Percentiles rank a stretch among this genome's conserved stretches.
These are phyloP conservation scores for Rhineura floridana DNA, from an alignment of 2,113 vertebrate genomes.

Conservation along the genomic window DNA sequence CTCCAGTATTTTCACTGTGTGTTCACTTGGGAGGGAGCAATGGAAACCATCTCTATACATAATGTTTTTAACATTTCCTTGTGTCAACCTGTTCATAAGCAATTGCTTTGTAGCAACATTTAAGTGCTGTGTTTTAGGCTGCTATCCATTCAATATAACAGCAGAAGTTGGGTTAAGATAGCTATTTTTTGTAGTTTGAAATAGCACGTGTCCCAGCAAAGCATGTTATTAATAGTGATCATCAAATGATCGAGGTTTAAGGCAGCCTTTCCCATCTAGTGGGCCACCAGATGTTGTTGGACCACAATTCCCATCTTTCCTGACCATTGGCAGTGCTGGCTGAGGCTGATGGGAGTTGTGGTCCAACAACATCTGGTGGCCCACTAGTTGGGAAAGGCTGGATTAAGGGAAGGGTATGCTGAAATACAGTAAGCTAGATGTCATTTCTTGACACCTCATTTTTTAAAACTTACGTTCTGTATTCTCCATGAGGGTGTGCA, in stretches of 20 bases:
- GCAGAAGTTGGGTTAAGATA: background rate
- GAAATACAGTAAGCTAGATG: too few species aligned
- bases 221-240: background rate
- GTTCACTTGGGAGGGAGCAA: background rate
- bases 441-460: background rate
- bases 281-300: too few species aligned
- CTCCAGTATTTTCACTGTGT: constrained; percentile 15
- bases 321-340: too few species aligned
- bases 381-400: too few species aligned
- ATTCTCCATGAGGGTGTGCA: background rate
- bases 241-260: background rate
- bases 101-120: constrained; percentile 2
- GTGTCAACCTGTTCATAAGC: background rate
- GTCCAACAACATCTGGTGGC: too few species aligned
- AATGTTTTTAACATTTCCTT: constrained; percentile 37
- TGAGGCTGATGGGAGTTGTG: too few species aligned
- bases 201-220: background rate
- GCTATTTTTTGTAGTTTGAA: background rate
- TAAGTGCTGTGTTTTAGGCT: background rate
- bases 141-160: background rate
- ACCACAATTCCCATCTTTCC: too few species aligned
- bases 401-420: too few species aligned
- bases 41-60: constrained; percentile 20
- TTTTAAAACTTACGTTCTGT: background rate
- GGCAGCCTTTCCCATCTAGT: too few species aligned